These are phyloP conservation scores for Aplochiton taeniatus DNA, from an alignment of 2,797 vertebrate species.

Conservation along the genomic window DNA sequence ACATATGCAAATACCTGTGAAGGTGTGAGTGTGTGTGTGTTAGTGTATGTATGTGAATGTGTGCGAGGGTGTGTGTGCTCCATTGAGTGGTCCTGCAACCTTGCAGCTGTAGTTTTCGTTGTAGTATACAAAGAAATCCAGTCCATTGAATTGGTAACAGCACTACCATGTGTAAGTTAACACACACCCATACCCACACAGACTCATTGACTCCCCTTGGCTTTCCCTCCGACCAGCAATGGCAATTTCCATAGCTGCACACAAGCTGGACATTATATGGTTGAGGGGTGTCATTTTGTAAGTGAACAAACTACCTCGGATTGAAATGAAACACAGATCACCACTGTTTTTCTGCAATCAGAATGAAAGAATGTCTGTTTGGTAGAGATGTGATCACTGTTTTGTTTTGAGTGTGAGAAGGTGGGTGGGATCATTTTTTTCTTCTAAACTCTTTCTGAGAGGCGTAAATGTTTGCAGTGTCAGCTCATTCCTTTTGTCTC, in stretches of 20 bases:
- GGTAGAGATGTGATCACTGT: background rate
- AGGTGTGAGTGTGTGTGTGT: conserved; percentile 37
- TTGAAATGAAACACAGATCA: too few species aligned
- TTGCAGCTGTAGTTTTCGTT: too few species aligned
- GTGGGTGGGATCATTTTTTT: too few species aligned
- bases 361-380: background rate
- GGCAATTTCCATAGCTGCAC: too few species aligned
- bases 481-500: background rate
- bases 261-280: too few species aligned
- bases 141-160: background rate
- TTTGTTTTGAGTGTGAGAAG: background rate
- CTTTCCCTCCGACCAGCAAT: too few species aligned
- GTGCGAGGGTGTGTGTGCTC: background rate
- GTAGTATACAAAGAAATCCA: too few species aligned
- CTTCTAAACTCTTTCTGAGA: background rate
- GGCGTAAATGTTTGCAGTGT: background rate
- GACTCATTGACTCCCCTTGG: too few species aligned
- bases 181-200: background rate
- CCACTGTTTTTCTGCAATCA: too few species aligned
- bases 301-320: too few species aligned
- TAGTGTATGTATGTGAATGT: conserved; percentile 1
- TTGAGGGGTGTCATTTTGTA: too few species aligned
- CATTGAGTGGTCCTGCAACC: too few species aligned
- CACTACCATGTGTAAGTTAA: background rate
- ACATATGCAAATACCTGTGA: conserved; percentile 43